phyloP scores from a whole-genome alignment of 2,113 vertebrate species.

The Phalacrocorax pelagicus region DNA sequence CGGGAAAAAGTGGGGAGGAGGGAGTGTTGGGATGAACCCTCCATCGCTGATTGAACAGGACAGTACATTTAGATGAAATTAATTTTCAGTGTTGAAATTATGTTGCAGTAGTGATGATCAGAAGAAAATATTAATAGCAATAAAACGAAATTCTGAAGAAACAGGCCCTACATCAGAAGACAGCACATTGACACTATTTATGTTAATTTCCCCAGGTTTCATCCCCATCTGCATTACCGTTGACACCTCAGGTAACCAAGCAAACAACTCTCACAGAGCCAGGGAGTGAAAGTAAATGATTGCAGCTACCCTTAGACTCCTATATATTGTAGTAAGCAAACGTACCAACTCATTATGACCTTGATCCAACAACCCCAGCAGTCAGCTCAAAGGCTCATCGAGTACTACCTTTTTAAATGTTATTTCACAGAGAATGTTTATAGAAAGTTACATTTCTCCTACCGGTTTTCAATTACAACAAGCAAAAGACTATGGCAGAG shows the following conservation, averaged over 20 bases:
- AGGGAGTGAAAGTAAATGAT: slow-evolving; percentile 42
- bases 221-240: slow-evolving; percentile 31
- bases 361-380: background rate
- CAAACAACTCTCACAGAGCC: slow-evolving; percentile 38
- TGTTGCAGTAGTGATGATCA: slow-evolving; percentile 10
- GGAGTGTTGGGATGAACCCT: slow-evolving; percentile 9
- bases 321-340: slow-evolving; percentile 16
- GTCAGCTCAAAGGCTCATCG: background rate
- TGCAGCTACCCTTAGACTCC: slow-evolving; percentile 9
- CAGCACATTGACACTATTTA: slow-evolving; percentile 51
- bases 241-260: slow-evolving; percentile 53
- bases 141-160: slow-evolving; percentile 59
- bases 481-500: background rate
- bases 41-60: slow-evolving; percentile 2
- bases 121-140: slow-evolving; percentile 64
- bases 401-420: background rate
- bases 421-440: background rate
- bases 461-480: background rate
- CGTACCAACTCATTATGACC: background rate
- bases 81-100: slow-evolving; percentile 65
- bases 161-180: slow-evolving; percentile 47
- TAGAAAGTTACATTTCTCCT: background rate
- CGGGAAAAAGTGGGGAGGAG: slow-evolving; percentile 7
- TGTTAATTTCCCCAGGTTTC: slow-evolving; percentile 61
- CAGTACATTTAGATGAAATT: slow-evolving; percentile 61